phyloP scores from a whole-genome alignment of 2,113 vertebrate species.

The Gymnogyps californianus region DNA sequence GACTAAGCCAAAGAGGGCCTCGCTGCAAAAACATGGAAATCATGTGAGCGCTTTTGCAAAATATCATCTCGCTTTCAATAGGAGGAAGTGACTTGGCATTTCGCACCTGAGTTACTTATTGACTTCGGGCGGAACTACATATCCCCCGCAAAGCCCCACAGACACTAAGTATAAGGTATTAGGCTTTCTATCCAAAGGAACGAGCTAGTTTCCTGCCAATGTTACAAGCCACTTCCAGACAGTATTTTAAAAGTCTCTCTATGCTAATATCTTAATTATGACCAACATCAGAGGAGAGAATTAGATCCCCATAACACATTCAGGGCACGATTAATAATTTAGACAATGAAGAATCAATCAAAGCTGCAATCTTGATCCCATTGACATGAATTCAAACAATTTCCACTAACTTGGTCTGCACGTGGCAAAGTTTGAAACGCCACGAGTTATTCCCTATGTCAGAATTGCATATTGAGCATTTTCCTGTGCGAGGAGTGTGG shows the following conservation, averaged over 20 bases:
- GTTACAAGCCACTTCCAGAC: neutral
- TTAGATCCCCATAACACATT: neutral
- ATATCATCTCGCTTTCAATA: neutral
- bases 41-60: conserved; percentile 74
- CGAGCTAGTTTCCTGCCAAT: neutral
- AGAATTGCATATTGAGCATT: neutral
- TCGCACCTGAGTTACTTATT: neutral
- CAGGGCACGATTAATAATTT: neutral
- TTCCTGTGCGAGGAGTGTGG: neutral
- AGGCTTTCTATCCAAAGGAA: neutral
- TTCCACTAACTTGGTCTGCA: neutral
- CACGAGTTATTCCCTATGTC: rapidly evolving
- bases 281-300: neutral
- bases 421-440: neutral
- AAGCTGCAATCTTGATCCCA: neutral
- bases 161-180: neutral
- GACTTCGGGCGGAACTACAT: neutral
- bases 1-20: conserved; percentile 73
- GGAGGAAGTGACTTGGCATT: neutral
- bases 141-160: neutral
- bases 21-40: conserved; percentile 81
- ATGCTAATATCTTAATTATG: neutral
- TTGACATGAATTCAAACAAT: neutral
- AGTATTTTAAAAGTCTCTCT: neutral
- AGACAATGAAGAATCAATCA: neutral